Evolutionary conservation across 2,888 invertebrate genomes (phyloP).

Genomic region (Morpho helenor): DNA sequence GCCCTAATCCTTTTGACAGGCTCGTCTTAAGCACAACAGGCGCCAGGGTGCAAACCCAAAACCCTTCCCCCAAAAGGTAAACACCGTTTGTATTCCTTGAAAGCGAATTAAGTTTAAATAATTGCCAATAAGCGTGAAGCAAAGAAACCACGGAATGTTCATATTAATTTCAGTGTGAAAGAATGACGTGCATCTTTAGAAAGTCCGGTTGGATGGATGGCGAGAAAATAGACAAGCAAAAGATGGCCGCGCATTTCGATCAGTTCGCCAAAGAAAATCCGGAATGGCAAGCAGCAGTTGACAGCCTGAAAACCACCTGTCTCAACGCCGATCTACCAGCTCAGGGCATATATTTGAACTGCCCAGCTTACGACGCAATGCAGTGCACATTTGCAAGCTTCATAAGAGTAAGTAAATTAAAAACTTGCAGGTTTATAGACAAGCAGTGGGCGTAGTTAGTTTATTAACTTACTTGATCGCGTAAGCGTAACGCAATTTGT

Average conservation of each 20-base stretch:
- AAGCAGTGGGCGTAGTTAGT: no score
- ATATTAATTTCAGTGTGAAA: constrained; percentile 48
- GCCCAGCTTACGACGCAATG: constrained; percentile 53
- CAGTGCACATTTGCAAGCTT: constrained; percentile 45
- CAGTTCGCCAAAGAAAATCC: constrained; percentile 43
- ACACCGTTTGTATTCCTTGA: no score
- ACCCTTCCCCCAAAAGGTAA: no score
- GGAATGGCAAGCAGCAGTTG: constrained; percentile 45
- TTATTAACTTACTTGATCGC: no score
- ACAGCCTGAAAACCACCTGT: constrained; percentile 41
- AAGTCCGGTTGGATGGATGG: constrained; percentile 46
- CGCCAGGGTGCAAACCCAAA: no score
- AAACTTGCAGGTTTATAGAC: no score
- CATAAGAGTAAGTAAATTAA: constrained; percentile 41
- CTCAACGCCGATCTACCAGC: constrained; percentile 39
- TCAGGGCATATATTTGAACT: constrained; percentile 46
- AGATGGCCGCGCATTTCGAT: constrained; percentile 40
- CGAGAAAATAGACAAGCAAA: constrained; percentile 40
- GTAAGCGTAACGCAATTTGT: no score
- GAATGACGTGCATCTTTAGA: constrained; percentile 45
- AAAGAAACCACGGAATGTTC: no score
- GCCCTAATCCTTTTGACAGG: no score
- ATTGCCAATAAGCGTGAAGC: no score
- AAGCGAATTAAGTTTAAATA: no score
- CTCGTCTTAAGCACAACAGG: no score